phyloP scores from a whole-genome alignment of 2,113 vertebrate species.

The Gila orcuttii region DNA sequence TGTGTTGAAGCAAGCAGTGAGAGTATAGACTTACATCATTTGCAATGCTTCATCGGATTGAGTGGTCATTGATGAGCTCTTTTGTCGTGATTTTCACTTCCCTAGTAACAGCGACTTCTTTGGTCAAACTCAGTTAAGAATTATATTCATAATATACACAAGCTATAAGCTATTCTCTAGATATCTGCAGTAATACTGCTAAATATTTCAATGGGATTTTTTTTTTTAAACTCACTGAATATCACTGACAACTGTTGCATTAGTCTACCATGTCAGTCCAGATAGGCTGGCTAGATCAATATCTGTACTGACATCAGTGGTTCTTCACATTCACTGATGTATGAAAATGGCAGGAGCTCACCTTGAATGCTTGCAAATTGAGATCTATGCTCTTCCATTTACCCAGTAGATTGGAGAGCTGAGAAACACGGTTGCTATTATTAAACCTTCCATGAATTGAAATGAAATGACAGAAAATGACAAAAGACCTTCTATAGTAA shows the following conservation, averaged over 20 bases:
- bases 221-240: not conserved
- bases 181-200: not conserved
- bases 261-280: not conserved
- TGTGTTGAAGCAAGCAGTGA: not conserved
- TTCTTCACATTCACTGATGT: slow-evolving; percentile 5
- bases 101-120: not conserved
- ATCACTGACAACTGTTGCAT: not conserved
- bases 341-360: slow-evolving; percentile 28
- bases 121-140: not conserved
- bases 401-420: not conserved
- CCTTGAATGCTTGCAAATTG: not conserved
- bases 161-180: not conserved
- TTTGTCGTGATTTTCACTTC: not conserved
- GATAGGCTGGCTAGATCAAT: not conserved
- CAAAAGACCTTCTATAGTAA: not conserved
- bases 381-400: not conserved
- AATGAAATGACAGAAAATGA: not conserved
- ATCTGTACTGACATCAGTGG: not conserved
- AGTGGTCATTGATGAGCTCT: not conserved
- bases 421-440: not conserved
- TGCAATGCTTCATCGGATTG: not conserved
- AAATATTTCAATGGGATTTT: not conserved
- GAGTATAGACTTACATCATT: not conserved
- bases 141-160: not conserved
- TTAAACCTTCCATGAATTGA: not conserved